Base-by-base conservation (phyloP, 1,140 invertebrate species). In the Psilanteris sp. region DNA sequence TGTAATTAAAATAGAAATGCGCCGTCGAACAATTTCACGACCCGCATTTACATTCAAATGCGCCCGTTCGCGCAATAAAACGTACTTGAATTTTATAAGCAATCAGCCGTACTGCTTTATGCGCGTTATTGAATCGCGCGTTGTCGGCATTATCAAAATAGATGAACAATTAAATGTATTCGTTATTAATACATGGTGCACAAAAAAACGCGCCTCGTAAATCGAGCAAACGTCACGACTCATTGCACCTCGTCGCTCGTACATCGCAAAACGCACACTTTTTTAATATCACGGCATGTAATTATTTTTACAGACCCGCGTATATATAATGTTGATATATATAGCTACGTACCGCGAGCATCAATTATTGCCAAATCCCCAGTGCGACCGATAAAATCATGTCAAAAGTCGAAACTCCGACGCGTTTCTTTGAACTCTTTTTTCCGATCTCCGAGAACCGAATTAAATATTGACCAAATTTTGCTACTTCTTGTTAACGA, bases 131-230 rank as follows among this genome's bases (percentile, higher is more conserved):
- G 18, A 0, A 44, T 66, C 15, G 16, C 1, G 10, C 24, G 26
- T 14, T 29, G 41, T 41, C 32, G 26, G 22, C 31, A 39, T 68
- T 59, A 57, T 68, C 44, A 32, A 68, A 68, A 39, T 50, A 57
- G 52, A 32, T 18, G 64, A 27, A 16, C 34, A 59, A 59, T 59
- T 68, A 59, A 68, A 68, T 68, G 57, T 68, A 59, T 68, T 68
- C 34, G 52, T 48, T 54, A 55, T 55, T 46, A 55, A 54, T 52
- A 52, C 44, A 8, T 20, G 37, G 27, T 6, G 15, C 31, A 15
- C 29, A 43, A 8, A 34, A 43, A 43, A 31, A 18, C 24, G 22
- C 39, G 29, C 13, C 34, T 31, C 39, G 9, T 34, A 50, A 44
- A 59, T 59, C 46, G 39, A 9, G 26, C 59, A 43, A 52, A 52